phyloP scores from a whole-genome alignment of 2,888 invertebrate species.

The Drosophila meridionalis region DNA sequence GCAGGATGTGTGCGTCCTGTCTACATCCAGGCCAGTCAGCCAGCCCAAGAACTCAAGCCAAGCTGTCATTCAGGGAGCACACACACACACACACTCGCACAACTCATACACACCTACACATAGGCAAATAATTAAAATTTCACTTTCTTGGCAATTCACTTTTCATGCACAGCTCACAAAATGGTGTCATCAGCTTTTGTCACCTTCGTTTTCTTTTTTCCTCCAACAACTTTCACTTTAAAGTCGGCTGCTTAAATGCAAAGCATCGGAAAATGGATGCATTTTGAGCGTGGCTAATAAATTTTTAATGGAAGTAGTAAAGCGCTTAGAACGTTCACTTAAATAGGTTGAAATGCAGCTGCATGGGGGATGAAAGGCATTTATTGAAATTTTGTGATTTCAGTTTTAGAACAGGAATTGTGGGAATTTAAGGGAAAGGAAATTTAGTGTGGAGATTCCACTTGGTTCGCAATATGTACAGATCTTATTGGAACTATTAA shows the following conservation, averaged over 20 bases:
- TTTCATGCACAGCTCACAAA: slow-evolving; percentile 60
- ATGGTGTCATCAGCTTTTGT: slow-evolving; percentile 74
- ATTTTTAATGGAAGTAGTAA: slow-evolving; percentile 6
- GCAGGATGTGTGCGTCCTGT: slow-evolving; percentile 67
- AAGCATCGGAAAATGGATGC: slow-evolving; percentile 1
- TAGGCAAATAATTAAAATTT: slow-evolving; percentile 82
- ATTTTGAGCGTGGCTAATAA: not conserved
- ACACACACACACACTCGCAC: slow-evolving; percentile 17
- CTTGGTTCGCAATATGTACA: too few relatives aligned
- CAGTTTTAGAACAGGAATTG: too few relatives aligned
- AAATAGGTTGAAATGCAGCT: not conserved
- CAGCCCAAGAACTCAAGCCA: slow-evolving; percentile 49
- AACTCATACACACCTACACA: slow-evolving; percentile 25
- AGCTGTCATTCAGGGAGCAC: slow-evolving; percentile 71
- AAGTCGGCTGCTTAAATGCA: slow-evolving; percentile 5
- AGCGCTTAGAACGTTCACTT: not conserved
- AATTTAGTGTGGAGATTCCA: too few relatives aligned
- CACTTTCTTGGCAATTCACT: slow-evolving; percentile 81
- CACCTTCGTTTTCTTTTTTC: slow-evolving; percentile 37
- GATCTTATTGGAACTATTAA: too few relatives aligned
- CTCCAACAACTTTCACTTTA: slow-evolving; percentile 34
- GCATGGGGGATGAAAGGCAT: not conserved
- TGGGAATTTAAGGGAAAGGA: too few relatives aligned
- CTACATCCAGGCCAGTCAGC: slow-evolving; percentile 71
- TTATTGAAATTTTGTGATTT: too few relatives aligned